Evolutionary conservation across 2,113 vertebrate species (phyloP), one percentile per base, ranked within the genome.

Genomic region (Asarcornis scutulata): DNA sequence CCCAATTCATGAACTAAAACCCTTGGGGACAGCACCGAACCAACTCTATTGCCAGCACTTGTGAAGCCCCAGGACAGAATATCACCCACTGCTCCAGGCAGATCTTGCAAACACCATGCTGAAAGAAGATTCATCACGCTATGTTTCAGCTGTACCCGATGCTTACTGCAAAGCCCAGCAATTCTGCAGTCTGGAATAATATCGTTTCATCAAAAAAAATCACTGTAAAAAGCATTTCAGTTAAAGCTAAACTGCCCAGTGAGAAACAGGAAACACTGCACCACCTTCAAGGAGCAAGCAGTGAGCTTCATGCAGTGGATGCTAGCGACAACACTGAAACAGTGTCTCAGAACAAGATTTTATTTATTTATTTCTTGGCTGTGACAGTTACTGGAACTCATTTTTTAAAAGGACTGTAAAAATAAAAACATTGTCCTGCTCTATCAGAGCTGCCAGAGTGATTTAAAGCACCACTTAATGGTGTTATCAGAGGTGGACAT

Each of bases 191-290:
- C 42, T 76, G 72, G 8, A 63, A 66, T 50, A 68, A 46, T 18
- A 89, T 25, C 1, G 34, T 11, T 5, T 38, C 23, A 79, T 91
- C 56, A 77, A 29, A 77, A 29, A 74, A 93, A 83, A 73, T 55
- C 16, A 76, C 23, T 36, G 5, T 56, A 56, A 82, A 71, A 74
- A 38, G 1, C 7, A 31, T 27, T 84, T 59, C 64, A 25, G 72
- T 34, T 68, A 38, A 63, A 86, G 67, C 38, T 38, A 11, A 89
- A 83, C 1, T 0, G 50, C 67, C 53, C 11, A 48, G 86, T n/a
- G 46, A 96, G 60, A 97, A 96, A 95, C 95, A 97, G 95, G 94
- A 97, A 97, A 94, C 0, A 8, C 46, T 86, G 25, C 52, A 92
- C 44, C 27, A 38, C 63, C 81, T 86, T 76, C 46, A 92, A 72